Conservation (phyloP, 2,113 vertebrate species). For the Otolemur garnettii region DNA sequence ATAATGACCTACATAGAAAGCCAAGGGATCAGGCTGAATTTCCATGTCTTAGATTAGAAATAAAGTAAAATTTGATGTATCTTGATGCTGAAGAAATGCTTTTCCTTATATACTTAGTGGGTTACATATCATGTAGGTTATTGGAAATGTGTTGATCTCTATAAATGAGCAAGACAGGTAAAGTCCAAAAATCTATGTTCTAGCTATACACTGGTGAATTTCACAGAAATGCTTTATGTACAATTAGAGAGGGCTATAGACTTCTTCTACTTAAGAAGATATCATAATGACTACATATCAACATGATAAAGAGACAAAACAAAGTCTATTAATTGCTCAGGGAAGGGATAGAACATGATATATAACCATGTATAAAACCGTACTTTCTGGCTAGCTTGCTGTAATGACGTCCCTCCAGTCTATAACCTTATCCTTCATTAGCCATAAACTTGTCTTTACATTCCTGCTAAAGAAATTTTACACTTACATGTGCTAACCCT, state of each 20-base stretch:
- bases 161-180: background rate
- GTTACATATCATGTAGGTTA: background rate
- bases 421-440: slow-evolving; percentile 78
- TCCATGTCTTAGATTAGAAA: background rate
- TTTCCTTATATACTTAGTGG: background rate
- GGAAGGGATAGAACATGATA: slow-evolving; percentile 58
- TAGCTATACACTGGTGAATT: background rate
- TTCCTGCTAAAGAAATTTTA: slow-evolving; percentile 70
- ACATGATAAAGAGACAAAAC: background rate
- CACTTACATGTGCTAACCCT: background rate
- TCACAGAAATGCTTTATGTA: background rate
- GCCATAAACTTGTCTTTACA: slow-evolving; percentile 73
- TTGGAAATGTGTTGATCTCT: background rate
- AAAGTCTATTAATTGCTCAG: slow-evolving; percentile 65
- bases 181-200: background rate
- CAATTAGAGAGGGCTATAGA: background rate
- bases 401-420: slow-evolving; percentile 59
- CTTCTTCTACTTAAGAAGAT: background rate
- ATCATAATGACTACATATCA: background rate
- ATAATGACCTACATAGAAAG: background rate
- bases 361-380: slow-evolving; percentile 73
- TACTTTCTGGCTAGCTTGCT: slow-evolving; percentile 61
- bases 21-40: background rate
- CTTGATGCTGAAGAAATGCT: background rate
- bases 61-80: background rate